Base-by-base conservation (phyloP, 2,113 vertebrate species). In the Percopsis transmontana region DNA sequence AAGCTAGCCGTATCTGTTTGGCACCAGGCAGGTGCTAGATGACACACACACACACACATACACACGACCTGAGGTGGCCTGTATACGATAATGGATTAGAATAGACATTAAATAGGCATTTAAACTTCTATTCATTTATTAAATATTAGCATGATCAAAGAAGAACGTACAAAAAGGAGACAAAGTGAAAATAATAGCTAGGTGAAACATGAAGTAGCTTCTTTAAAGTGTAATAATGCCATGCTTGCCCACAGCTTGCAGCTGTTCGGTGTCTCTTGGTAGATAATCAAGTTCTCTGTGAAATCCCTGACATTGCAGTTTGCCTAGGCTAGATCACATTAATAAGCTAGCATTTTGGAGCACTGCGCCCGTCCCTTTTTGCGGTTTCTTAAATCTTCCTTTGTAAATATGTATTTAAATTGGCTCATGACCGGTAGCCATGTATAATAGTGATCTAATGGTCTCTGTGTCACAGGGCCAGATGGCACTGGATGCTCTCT, bases 401-500 rank as follows among this genome's bases (percentile, higher is more conserved):
- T 52, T 60, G 20, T 14, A 53, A 44, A 9, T 51, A 7, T 51
- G 48, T 14, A 41, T 27, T 70, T 5, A 27, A 63, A 52, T 19
- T 2, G 2, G 9, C 48, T 45, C 78, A 65, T 80, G 38, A 52
- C 23, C 57, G 42, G 59, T 14, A 45, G 52, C 58, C 38, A 64
- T 64, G 74, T 51, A 66, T 48, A 74, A 68, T 1, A n/a, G 59
- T 47, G 62, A 62, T 70, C 42, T 38, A 73, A 69, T 69, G 7
- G 40, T 27, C 58, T 53, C 45, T 76, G 72, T 81, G 68, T 58
- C 66, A 65, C 5, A 2, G 61, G 60, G 70, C 5, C 77, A 81
- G 82, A 83, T 77, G 73, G 80, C 63, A 66, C 10, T 10, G 54
- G 47, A 55, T 61, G 80, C 42, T 19, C 64, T 77, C 68, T 55